Base-by-base conservation (phyloP, 2,797 vertebrate species). In the Columba guinea region DNA sequence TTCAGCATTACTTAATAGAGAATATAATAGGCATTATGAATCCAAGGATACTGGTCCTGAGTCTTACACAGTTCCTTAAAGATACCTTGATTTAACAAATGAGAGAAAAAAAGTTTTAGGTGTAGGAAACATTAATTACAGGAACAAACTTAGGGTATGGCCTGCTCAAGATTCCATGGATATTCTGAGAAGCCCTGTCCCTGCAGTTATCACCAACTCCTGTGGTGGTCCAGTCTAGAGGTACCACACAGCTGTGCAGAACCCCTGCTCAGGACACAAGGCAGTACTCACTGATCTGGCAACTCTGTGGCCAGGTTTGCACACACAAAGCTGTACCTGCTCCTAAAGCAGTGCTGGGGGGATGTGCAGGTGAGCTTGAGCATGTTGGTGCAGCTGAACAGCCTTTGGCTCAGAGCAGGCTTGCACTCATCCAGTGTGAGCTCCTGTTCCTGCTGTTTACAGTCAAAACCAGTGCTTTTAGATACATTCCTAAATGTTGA, bases 331-430 rank as follows among this genome's bases (percentile, higher is more conserved):
- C 59, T 89, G 46, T 34, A 8, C 17, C 68, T 65, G 41, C 34
- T 84, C 9, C 35, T n/a, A 21, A 27, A 20, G 30, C 34, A 11
- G 19, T 11, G 26, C n/a, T 84, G 74, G 46, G 19, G 46, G 26
- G 51, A 32, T 17, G 55, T 21, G 48, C 39, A 56, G 35, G 14
- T 32, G 52, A 49, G 27, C n/a, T 55, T 9, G 46, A 55, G 24
- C 41, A 7, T 0, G 1, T n/a, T 23, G 5, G 13, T 10, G 35
- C n/a, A 48, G 18, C 55, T 58, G 37, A 49, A 12, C 17, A 52
- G 39, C 1, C 0, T 55, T 75, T 37, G 56, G 12, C 8, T 21
- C 22, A 55, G 26, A 39, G 28, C 0, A 2, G 32, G n/a, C 24
- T 30, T 44, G 44, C 12, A 7, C 10, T 44, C 37, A 23, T 48